A percentile compares a stretch with the other conserved stretches of the same genome.
Evolutionary conservation across 2,113 vertebrate species (phyloP).

Genomic region (Choloepus hoffmanni): DNA sequence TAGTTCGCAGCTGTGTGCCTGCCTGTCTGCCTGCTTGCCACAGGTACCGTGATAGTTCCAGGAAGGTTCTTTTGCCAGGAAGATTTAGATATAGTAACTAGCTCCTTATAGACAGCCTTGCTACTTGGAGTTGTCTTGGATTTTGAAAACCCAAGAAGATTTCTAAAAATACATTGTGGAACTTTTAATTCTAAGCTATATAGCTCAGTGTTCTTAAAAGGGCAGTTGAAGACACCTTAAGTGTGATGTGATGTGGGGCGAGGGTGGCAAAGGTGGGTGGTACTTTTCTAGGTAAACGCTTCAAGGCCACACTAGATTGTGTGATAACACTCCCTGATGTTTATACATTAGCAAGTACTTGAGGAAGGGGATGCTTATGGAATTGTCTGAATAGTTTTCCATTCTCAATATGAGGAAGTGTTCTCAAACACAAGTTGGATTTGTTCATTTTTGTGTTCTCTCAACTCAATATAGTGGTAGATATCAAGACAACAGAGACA

Average conservation of each 20-base stretch:
- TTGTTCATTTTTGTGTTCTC: conserved; percentile 50
- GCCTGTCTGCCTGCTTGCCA: not conserved
- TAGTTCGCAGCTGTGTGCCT: not conserved
- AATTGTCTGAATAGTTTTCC: conserved; percentile 32
- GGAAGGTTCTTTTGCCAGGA: not conserved
- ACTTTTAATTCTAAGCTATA: conserved; percentile 42
- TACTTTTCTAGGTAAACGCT: conserved; percentile 44
- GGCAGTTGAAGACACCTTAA: conserved; percentile 4
- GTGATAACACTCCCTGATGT: not conserved
- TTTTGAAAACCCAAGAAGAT: conserved; percentile 42
- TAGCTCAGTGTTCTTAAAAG: conserved; percentile 49
- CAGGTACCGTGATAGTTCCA: not conserved
- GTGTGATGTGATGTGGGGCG: not conserved
- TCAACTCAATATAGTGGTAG: conserved; percentile 55
- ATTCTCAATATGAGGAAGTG: conserved; percentile 12
- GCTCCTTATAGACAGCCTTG: not conserved
- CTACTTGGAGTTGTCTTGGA: conserved; percentile 19
- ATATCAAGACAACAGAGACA: not conserved
- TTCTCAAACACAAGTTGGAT: conserved; percentile 18
- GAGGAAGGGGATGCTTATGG: not conserved
- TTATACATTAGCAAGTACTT: conserved; percentile 18
- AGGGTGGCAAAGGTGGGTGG: not conserved
- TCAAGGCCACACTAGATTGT: conserved; percentile 1
- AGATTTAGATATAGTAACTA: conserved; percentile 6
- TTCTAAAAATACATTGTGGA: conserved; percentile 26